phyloP scores from a whole-genome alignment of 2,797 vertebrate genomes.

The Urophycis tenuis region DNA sequence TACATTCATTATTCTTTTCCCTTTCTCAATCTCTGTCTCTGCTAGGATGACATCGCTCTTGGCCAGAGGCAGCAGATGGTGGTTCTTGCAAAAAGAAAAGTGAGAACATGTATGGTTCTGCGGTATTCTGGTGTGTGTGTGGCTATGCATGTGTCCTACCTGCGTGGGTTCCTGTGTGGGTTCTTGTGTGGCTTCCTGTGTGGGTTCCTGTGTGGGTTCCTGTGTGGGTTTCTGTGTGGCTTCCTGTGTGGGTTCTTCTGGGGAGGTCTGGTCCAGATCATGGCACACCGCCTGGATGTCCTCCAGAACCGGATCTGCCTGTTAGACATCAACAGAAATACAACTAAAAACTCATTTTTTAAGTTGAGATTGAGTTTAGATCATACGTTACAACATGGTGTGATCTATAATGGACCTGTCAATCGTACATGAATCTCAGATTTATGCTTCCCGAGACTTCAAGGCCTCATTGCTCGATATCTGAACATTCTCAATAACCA shows the following conservation, averaged over 20 bases:
- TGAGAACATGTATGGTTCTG: not conserved
- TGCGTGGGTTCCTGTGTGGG: not conserved
- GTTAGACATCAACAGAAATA: conserved; percentile 18
- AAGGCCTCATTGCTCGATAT: not conserved
- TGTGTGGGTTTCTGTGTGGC: conserved; percentile 25
- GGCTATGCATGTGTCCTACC: not conserved
- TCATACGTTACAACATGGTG: not conserved
- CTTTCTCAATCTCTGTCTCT: not conserved
- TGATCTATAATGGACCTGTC: not conserved
- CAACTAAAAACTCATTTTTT: not conserved
- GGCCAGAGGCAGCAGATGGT: conserved; percentile 37
- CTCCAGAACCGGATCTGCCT: conserved; percentile 60
- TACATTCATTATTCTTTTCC: not conserved
- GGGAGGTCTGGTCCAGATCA: conserved; percentile 17
- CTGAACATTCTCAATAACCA: not conserved
- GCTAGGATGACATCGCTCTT: conserved; percentile 17
- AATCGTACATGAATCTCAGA: not conserved
- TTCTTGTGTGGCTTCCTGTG: conserved; percentile 31
- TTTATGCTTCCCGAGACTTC: not conserved
- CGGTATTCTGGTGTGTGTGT: conserved; percentile 27
- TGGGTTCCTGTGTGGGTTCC: too few relatives aligned
- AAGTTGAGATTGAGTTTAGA: too few relatives aligned
- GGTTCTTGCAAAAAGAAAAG: conserved; percentile 31
- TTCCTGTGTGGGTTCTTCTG: conserved; percentile 17
- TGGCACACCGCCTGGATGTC: conserved; percentile 55